Evolutionary conservation across 2,888 invertebrate genomes (phyloP).

Genomic region (Entomobrya proxima): DNA sequence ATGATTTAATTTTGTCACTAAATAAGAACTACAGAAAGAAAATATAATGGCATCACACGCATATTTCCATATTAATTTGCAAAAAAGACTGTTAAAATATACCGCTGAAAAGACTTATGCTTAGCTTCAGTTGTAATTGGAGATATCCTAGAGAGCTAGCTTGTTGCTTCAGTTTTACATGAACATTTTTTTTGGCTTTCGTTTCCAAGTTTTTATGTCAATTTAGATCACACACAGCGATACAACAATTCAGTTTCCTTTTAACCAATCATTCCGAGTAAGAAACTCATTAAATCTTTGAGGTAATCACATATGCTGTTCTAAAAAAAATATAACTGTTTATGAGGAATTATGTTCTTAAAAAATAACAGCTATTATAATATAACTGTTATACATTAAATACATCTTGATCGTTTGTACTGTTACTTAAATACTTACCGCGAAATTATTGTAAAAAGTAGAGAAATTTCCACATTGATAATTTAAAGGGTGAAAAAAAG

Average conservation of each 20-base stretch:
- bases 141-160: constrained; percentile 9
- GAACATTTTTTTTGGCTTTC: neutral
- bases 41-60: constrained; percentile 34
- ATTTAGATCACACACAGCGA: too few species aligned
- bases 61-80: constrained; percentile 58
- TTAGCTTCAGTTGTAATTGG: constrained; percentile 54
- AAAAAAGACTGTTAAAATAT: constrained; percentile 60
- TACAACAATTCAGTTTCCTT: constrained; percentile 45
- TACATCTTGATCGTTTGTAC: constrained; percentile 9
- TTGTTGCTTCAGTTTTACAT: constrained; percentile 9
- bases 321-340: constrained; percentile 10
- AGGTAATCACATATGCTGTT: constrained; percentile 25
- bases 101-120: constrained; percentile 67
- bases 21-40: constrained; percentile 1
- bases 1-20: constrained; percentile 62
- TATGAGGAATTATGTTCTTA: too few species aligned
- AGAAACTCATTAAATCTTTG: constrained; percentile 39
- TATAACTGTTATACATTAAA: neutral
- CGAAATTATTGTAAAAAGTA: constrained; percentile 24
- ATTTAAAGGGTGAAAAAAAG: constrained; percentile 11
- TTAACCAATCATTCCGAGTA: constrained; percentile 61
- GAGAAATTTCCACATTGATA: constrained; percentile 15
- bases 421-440: constrained; percentile 26
- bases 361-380: too few species aligned
- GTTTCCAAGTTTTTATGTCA: neutral